Base-by-base conservation (phyloP, 2,888 invertebrate genomes). In the Pristionchus maxplancki region DNA sequence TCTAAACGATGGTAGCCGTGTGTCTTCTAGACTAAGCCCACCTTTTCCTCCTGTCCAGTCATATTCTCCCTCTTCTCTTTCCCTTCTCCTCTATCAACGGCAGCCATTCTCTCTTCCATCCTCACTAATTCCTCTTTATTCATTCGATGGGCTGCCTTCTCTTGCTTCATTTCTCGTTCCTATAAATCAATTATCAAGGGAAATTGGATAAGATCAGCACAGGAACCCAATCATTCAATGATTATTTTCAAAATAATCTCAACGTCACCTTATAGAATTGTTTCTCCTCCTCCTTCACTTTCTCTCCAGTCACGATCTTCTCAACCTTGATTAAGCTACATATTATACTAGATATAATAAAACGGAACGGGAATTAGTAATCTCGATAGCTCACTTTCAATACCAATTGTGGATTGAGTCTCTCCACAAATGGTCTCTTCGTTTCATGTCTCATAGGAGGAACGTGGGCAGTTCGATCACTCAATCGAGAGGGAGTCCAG, bases 31-130 rank as follows among this genome's bases (percentile, higher is more conserved):
- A 40, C n/a, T 78, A 82, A 17, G 24, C 40, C 1, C 8, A 91
- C 92, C 90, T 91, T 92, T 88, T 91, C 91, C 81, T 91, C 91
- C 86, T 90, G 90, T 85, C 89, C 90, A 40, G 81, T 89, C 88
- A 91, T 85, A 48, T 90, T 84, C 67, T 92, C 84, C 85, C 89
- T 90, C 62, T 90, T 67, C 78, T 91, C 91, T 90, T 90, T 90
- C 53, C 90, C 90, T 81, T 89, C 90, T 34, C 71, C 62, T 31
- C 84, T 48, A n/a, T 90, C 91, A 53, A 91, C 44, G 4, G 37
- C 84, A 11, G 53, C 84, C 84, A 84, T 84, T 62, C 40, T 84
- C 84, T 84, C 84, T 20, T 58, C 84, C 84, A 53, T 53, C 84
- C 37, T 84, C 84, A 58, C 24, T 58, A 58, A 40, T 37, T 84